Evolutionary conservation across 2,113 vertebrate genomes (phyloP), one percentile per base, ranked within the genome.

Genomic region (Corydoras sp.): DNA sequence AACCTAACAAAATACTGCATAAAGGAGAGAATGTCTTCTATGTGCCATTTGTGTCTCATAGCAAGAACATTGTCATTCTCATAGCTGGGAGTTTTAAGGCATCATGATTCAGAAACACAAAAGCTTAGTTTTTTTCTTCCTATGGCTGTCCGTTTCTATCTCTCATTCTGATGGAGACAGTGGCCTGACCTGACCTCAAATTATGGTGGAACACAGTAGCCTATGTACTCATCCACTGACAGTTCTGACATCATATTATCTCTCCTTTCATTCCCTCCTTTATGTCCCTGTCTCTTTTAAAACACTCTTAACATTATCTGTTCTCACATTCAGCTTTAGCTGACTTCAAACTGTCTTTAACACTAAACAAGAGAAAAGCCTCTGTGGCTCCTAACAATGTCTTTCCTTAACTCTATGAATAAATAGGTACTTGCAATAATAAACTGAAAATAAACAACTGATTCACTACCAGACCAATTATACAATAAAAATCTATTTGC

Each of bases 171-270:
- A 71, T 49, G 61, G 69, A 64, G 14, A 64, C 61, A 29, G 51
- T 63, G 69, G 48, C 63, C 9, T 73, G 54, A 73, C 71, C 63
- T 53, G 54, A 31, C 55, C 55, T 24, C 10, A 50, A 65, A 51
- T 73, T 59, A 65, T 12, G 12, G 10, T 13, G 62, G 29, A 59
- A 59, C 71, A 71, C n/a, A 64, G 54, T 13, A 71, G 31, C 15
- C 59, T 43, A 15, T 31, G 43, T 18, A 59, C 71, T 50, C 30
- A 24, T 51, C 62, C 54, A 5, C 51, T 63, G 59, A 51, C 24
- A 69, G 66, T n/a, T 59, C 29, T 64, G 67, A 69, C 61, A 49
- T 43, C 24, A 43, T 6, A 60, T 53, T 63, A 69, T 59, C n/a
- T 69, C 2, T 12, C 61, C 9, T 60, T 72, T 61, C 6, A 18